Base-by-base conservation (phyloP, 2,888 invertebrate species). In the Oithona nana region DNA sequence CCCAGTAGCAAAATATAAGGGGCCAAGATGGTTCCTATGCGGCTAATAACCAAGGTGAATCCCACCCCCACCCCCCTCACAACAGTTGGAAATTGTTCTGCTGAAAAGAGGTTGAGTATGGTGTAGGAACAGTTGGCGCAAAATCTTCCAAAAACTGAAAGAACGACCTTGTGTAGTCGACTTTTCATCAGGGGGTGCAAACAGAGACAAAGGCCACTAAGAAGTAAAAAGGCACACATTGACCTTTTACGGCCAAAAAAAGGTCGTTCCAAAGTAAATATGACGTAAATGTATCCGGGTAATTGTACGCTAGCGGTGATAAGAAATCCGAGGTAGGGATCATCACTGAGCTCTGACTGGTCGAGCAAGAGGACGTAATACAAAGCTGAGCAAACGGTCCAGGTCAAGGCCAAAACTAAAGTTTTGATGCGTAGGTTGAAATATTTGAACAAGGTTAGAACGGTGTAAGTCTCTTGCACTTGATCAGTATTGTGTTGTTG, bases 361-460 rank as follows among this genome's bases (percentile, higher is more conserved):
- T 62, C 62, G 39, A 62, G 56, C 13, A 62, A 56, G 6, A 62
- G 52, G 6, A 62, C 56, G 54, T 62, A 62, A 28, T 62, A 62
- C 1, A 62, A 31, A 26, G 54, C 29, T 1, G 62, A 28, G 20
- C 52, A 62, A 54, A 55, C 31, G 2, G 49, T 29, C 62, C 62
- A 62, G 11, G 22, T 24, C 39, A 52, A 39, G 6, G n/a, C 11
- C 4, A 62, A 31, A 28, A 62, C 49, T 11, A 62, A 28, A n/a
- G 56, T 39, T 31, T 62, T 62, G 54, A 54, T 54, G 20, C 62
- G 29, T n/a, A 62, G 24, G 22, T 48, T 24, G 28, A 49, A 49
- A 11, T 26, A 29, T n/a, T 39, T 55, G 56, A 54, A 62, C 3
- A 62, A 56, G 28, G 56, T 39, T 20, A 62, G 3, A 20, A 56